phyloP scores from a whole-genome alignment of 2,797 vertebrate species.

The Argentina silus region DNA sequence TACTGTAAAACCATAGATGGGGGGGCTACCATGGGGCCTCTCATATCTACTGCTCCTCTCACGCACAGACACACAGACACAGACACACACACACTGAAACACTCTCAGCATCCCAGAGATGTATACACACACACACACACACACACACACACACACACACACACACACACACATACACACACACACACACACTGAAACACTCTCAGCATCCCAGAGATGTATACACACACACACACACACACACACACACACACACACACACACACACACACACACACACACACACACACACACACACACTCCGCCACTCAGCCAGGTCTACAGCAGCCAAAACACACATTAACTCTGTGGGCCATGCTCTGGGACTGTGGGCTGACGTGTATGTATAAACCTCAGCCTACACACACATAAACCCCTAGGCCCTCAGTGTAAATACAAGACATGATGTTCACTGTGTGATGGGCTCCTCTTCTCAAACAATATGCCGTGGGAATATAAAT shows the following conservation, averaged over 20 bases:
- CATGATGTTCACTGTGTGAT: constrained; percentile 30
- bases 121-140: constrained; percentile 1
- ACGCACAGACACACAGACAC: background rate
- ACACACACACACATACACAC: constrained; percentile 11
- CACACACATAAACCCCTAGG: constrained; percentile 40
- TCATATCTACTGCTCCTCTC: constrained; percentile 20
- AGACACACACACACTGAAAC: constrained; percentile 2
- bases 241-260: constrained; percentile 8
- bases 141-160: constrained; percentile 4
- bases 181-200: background rate
- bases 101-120: background rate
- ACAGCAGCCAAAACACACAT: constrained; percentile 52
- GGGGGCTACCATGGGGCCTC: constrained; percentile 13
- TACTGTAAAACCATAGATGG: constrained; percentile 30
- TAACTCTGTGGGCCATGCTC: background rate
- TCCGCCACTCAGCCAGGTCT: constrained; percentile 29
- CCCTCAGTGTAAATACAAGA: constrained; percentile 38
- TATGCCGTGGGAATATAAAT: constrained; percentile 33
- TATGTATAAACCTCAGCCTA: constrained; percentile 31
- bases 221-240: background rate
- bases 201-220: background rate
- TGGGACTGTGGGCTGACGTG: constrained; percentile 12
- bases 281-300: constrained; percentile 1
- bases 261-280: constrained; percentile 1
- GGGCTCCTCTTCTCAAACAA: constrained; percentile 21